These are phyloP conservation scores for Metallyticus violacea DNA, from an alignment of 2,888 invertebrate species.

Conservation along the genomic window DNA sequence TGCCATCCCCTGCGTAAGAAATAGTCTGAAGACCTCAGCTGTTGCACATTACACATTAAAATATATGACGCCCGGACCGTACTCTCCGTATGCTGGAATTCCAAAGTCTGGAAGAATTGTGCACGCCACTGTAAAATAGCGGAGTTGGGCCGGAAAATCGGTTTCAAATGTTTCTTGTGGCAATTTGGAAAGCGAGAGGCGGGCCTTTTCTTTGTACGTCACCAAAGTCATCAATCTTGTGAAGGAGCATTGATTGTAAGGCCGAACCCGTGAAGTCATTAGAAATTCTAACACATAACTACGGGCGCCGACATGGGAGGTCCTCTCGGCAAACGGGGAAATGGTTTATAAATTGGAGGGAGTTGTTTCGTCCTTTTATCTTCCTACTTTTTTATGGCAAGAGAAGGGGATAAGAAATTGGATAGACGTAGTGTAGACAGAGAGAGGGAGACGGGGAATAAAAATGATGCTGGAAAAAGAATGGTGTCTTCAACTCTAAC, in stretches of 20 bases:
- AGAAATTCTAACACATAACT: slow-evolving; percentile 13
- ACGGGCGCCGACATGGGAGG: slow-evolving; percentile 1
- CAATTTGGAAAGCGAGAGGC: neutral
- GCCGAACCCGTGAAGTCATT: slow-evolving; percentile 8
- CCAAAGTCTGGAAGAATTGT: neutral
- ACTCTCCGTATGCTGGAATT: neutral
- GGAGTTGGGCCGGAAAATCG: slow-evolving; percentile 1
- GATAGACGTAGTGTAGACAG: neutral
- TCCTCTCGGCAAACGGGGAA: too few relatives aligned
- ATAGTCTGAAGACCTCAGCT: too few relatives aligned
- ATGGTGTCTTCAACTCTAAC: neutral
- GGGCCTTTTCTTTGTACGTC: neutral
- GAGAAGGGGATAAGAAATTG: too few relatives aligned
- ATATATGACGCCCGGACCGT: too few relatives aligned
- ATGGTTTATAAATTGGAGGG: slow-evolving; percentile 8
- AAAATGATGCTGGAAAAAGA: neutral
- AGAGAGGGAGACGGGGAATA: neutral
- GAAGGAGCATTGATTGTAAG: neutral
- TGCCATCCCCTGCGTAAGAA: too few relatives aligned
- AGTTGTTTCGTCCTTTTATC: neutral
- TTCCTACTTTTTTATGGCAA: neutral
- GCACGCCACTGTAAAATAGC: neutral
- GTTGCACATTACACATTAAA: too few relatives aligned
- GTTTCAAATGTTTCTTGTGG: neutral
- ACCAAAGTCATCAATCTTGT: slow-evolving; percentile 8